Base-by-base conservation (phyloP, 2,113 vertebrate genomes). In the Cyanocitta stelleri region DNA sequence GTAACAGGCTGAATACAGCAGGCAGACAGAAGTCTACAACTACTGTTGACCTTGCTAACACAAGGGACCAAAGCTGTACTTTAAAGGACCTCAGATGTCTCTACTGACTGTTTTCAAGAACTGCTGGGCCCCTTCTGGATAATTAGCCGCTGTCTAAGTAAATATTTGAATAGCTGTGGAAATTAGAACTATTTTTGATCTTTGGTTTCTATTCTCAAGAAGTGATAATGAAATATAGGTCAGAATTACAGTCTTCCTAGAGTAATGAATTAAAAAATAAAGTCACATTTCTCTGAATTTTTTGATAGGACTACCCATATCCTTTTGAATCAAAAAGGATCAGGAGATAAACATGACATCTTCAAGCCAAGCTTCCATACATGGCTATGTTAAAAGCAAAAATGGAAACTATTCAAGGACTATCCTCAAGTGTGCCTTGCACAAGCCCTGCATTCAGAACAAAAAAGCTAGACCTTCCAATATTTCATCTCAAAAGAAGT, bases 131-230 rank as follows among this genome's bases (percentile, higher is more conserved):
- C 58, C 82, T 75, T 76, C 51, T 87, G 63, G 85, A 81, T 80
- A 92, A 91, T 96, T 89, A 94, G 86, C 83, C 48, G 86, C 59
- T 85, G 58, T 79, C 62, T 90, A 86, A 88, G 82, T 77, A 96
- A 96, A 94, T 88, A 86, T 94, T 93, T 94, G 81, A 96, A 72
- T 84, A 90, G 72, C 51, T 86, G 78, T 62, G 29, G 52, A 96
- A 92, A 94, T 93, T 24, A 78, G n/a, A 43, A 41, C 35, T 71
- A 86, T 81, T 92, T 91, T 83, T 88, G 51, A 86, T 94, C 82
- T 85, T 88, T 30, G 22, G 41, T 43, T 93, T 89, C 83, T 75
- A 30, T 33, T 72, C 27, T 81, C 21, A 78, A 84, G 30, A 85
- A 87, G 54, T 0, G 0, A 66, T 51, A 54, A 64, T 44, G 43